These are phyloP conservation scores for Margarornis squamiger DNA, from an alignment of 2,797 vertebrate genomes.

Conservation along the genomic window DNA sequence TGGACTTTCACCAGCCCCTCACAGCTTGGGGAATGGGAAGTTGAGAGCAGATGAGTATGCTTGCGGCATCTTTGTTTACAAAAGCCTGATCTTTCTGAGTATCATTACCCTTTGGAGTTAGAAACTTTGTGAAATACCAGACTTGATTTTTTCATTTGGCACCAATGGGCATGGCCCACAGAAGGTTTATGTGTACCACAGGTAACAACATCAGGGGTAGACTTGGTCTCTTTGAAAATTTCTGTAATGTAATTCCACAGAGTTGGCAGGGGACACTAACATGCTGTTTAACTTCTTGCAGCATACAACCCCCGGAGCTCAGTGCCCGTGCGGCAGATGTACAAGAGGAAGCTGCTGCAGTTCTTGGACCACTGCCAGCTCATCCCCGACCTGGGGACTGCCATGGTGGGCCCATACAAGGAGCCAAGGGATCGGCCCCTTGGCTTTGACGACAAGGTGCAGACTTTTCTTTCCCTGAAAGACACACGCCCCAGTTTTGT, in stretches of 20 bases:
- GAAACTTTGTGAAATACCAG: neutral
- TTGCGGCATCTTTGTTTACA: neutral
- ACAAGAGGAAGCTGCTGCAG: slow-evolving; percentile 83
- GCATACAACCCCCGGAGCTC: slow-evolving; percentile 86
- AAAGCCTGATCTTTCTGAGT: neutral
- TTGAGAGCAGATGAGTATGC: fast-evolving
- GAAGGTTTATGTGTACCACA: fast-evolving
- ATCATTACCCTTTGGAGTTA: fast-evolving
- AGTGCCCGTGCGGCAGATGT: slow-evolving; percentile 76
- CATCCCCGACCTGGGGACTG: slow-evolving; percentile 83
- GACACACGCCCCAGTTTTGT: slow-evolving; percentile 31
- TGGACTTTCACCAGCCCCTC: neutral
- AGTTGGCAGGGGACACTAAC: neutral
- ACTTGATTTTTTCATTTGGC: neutral
- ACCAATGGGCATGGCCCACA: fast-evolving
- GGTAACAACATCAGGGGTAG: fast-evolving
- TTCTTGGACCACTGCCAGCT: slow-evolving; percentile 89
- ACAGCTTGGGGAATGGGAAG: fast-evolving
- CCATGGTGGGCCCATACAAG: slow-evolving; percentile 80
- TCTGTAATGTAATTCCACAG: fast-evolving
- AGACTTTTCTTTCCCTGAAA: slow-evolving; percentile 82
- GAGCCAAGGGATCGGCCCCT: slow-evolving; percentile 77
- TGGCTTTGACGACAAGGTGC: slow-evolving; percentile 85
- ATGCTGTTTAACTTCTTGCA: slow-evolving; percentile 46
- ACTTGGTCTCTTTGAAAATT: neutral